Evolutionary conservation across 1,140 invertebrate genomes (phyloP), one percentile per base, ranked within the genome.

Genomic region (Aphis gossypii): DNA sequence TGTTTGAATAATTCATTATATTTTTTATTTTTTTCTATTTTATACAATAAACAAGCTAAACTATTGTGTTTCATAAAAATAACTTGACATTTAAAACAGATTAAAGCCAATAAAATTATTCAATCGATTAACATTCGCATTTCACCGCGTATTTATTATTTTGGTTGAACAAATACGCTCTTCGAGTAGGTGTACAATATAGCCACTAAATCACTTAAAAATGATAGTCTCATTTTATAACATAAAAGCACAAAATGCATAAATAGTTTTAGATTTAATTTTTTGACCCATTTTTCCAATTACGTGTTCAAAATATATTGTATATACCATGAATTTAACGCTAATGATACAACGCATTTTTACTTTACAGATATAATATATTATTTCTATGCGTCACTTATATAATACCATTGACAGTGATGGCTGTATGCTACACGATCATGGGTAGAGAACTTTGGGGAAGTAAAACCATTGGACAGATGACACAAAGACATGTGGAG

Each of bases 381-480:
- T 95, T 98, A 30, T 97, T 99, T 95, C 96, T 99, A 94, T 95
- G 98, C 8, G 95, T 99, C 38, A 99, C 98, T 18, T 99, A 99
- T 95, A 96, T 98, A n/a, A 96, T 99, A 92, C 99, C 99, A 21
- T 97, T 99, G 96, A 95, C 97, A 68, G 97, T 98, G 0, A 98
- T 99, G 97, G 97, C 97, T 6, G 96, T 98, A 48, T 98, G 98
- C 94, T 99, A 99, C 95, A 96, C 97, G 0, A 96, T 97, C 0
- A 98, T 99, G 96, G 98, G 97, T 0, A 95, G 96, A 44, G 97
- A 97, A 18, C 95, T 97, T 1, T 97, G 97, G 97, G 98, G 98
- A 9, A 98, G 97, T 35, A 96, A 97, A 92, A 97, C 97, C 0
- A 99, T 99, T 83, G 98, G 98, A 0, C 98, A 99, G 95, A 96